Conservation (phyloP, 2,113 vertebrate species). For the Paramisgurnus dabryanus region DNA sequence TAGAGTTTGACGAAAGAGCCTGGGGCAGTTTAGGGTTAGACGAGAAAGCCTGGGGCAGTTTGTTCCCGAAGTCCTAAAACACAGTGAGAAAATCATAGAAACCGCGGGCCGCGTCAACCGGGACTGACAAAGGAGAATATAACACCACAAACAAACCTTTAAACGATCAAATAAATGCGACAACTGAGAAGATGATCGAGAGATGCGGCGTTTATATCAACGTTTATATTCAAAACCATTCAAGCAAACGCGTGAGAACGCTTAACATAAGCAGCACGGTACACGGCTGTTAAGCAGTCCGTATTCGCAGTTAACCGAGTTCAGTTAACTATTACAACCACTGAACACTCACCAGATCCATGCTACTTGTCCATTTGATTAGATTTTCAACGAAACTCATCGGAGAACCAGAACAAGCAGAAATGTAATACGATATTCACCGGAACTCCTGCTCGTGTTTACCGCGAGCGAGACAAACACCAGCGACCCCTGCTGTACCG, state of each 20-base stretch:
- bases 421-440: constrained; percentile 45
- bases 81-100: constrained; percentile 43
- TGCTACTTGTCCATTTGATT: constrained; percentile 53
- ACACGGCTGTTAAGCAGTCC: neutral
- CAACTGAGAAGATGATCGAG: neutral
- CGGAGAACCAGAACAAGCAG: constrained; percentile 47
- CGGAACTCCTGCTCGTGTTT: constrained; percentile 51
- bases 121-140: neutral
- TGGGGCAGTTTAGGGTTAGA: constrained; percentile 50
- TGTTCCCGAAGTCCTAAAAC: constrained; percentile 59
- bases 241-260: neutral
- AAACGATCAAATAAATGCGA: neutral
- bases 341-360: constrained; percentile 52
- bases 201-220: neutral
- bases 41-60: constrained; percentile 53
- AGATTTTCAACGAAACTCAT: constrained; percentile 55
- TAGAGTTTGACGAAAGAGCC: constrained; percentile 39
- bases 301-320: neutral
- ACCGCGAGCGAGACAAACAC: neutral
- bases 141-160: neutral
- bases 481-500: constrained; percentile 38
- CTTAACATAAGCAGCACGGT: neutral
- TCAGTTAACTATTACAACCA: neutral
- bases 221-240: neutral
- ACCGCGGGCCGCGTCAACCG: constrained; percentile 15